phyloP scores from a whole-genome alignment of 1,140 invertebrate species.

The Lethrus apterus region DNA sequence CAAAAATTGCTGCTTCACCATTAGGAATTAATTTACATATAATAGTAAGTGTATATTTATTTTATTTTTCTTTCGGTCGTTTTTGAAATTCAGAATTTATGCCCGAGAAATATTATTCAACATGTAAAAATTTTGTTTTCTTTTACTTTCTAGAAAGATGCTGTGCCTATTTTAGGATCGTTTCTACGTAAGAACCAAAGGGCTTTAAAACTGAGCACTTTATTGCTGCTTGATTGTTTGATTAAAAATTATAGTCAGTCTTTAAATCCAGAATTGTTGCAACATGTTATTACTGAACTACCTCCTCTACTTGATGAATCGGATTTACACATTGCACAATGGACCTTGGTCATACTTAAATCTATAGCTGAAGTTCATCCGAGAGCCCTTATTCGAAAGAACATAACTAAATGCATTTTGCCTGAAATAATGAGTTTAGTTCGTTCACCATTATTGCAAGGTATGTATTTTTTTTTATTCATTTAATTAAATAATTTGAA shows the following conservation, averaged over 20 bases:
- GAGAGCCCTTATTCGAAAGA: constrained; percentile 47
- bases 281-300: constrained; percentile 60
- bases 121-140: constrained; percentile 15
- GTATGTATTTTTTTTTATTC: constrained; percentile 34
- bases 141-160: constrained; percentile 59
- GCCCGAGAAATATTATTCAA: not conserved
- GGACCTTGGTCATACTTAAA: constrained; percentile 69
- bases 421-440: constrained; percentile 82
- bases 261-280: constrained; percentile 30
- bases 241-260: constrained; percentile 37
- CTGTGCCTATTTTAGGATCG: constrained; percentile 84
- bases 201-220: constrained; percentile 84
- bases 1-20: constrained; percentile 87
- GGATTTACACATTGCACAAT: constrained; percentile 93
- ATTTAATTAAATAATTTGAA: constrained; percentile 11
- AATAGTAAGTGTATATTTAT: constrained; percentile 58
- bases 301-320: constrained; percentile 86
- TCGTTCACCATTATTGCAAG: constrained; percentile 83
- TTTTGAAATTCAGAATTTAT: not conserved
- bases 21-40: constrained; percentile 83
- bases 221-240: constrained; percentile 85
- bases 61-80: constrained; percentile 3
- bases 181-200: constrained; percentile 97
- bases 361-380: constrained; percentile 66
- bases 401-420: constrained; percentile 56